Conservation (phyloP, 2,888 invertebrate species). For the Carcina quercana region DNA sequence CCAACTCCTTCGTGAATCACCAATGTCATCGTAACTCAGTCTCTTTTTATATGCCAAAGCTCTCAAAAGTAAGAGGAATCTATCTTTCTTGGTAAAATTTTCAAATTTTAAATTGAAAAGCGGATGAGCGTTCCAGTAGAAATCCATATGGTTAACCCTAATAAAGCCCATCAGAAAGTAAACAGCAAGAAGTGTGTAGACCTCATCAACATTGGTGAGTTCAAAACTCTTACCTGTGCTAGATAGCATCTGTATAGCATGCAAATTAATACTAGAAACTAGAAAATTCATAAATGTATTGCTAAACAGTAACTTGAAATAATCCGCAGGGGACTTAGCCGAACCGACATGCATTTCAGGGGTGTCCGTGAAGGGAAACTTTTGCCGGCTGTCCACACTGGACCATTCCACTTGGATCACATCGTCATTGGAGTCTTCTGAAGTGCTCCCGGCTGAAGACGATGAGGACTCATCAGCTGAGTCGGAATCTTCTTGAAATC, state of each 20-base stretch:
- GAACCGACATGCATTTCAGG: not conserved
- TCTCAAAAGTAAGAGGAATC: not conserved
- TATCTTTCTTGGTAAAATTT: constrained; percentile 2
- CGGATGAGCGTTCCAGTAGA: constrained; percentile 2
- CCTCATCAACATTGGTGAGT: constrained; percentile 3
- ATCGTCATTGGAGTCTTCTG: constrained; percentile 1
- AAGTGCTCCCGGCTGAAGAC: not conserved
- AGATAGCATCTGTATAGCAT: not conserved
- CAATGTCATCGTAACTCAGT: not conserved
- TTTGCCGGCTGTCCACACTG: not conserved
- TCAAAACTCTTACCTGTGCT: not conserved
- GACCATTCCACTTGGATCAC: constrained; percentile 1
- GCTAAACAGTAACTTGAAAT: constrained; percentile 2
- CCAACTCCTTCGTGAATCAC: constrained; percentile 2
- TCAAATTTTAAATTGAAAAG: constrained; percentile 3
- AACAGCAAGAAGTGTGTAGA: constrained; percentile 1
- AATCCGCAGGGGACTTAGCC: constrained; percentile 1
- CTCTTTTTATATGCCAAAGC: constrained; percentile 1
- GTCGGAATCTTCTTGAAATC: not conserved
- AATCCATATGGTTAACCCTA: not conserved
- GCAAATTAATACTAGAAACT: constrained; percentile 2
- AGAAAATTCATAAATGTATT: constrained; percentile 1
- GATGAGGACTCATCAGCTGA: not conserved
- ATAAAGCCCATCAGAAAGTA: constrained; percentile 4
- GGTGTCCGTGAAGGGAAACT: not conserved